These are phyloP conservation scores for Arothron firmamentum DNA, from an alignment of 2,113 vertebrate species.

Conservation along the genomic window DNA sequence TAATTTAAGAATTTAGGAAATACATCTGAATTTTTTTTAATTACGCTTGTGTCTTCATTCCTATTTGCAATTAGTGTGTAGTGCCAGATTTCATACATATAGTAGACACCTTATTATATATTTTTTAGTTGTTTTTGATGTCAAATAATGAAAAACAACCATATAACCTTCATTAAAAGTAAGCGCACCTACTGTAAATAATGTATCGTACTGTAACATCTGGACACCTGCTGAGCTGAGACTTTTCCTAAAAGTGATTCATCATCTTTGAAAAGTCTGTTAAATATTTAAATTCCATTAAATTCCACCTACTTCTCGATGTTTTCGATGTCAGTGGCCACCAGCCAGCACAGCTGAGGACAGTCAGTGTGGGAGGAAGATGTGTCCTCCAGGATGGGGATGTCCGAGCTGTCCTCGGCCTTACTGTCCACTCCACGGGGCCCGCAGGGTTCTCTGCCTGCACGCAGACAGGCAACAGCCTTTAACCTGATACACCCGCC, in stretches of 20 bases:
- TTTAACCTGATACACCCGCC: not conserved
- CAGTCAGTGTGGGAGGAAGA: constrained; percentile 83
- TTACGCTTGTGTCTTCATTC: no score
- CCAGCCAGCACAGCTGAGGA: constrained; percentile 86
- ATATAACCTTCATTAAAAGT: no score
- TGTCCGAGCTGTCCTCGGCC: constrained; percentile 84
- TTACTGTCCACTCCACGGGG: constrained; percentile 78
- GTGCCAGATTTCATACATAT: no score
- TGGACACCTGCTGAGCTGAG: no score
- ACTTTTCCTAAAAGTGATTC: no score
- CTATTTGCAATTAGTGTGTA: no score
- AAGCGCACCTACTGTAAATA: no score
- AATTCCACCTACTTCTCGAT: constrained; percentile 83
- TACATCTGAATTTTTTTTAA: not conserved
- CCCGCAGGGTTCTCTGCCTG: constrained; percentile 81
- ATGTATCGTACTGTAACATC: no score
- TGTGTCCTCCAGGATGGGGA: constrained; percentile 88
- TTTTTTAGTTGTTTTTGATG: no score
- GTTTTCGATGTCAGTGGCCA: constrained; percentile 92
- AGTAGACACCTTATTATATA: no score
- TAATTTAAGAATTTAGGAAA: not conserved
- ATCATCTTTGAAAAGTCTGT: no score
- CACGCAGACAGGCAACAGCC: constrained; percentile 23
- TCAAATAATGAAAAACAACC: no score
- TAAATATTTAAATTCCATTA: not conserved